Evolutionary conservation across 2,113 vertebrate genomes (phyloP), one percentile per base, ranked within the genome.

Genomic region (Platichthys stellatus): DNA sequence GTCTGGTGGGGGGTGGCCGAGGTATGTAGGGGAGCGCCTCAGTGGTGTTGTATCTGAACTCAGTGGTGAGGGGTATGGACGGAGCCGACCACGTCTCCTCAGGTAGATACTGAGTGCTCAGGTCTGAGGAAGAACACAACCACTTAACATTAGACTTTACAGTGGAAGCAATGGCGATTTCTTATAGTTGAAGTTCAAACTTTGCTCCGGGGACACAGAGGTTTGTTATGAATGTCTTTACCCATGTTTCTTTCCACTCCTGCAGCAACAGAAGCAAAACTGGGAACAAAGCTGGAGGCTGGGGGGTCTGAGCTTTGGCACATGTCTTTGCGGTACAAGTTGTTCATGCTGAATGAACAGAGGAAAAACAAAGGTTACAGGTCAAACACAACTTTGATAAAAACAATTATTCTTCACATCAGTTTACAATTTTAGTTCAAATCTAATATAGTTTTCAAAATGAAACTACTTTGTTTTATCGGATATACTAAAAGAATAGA

Each of bases 31-130:
- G 90, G 69, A 94, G 73, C 2, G 94, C 89, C 79, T 92, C 97
- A n/a, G 96, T 92, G 83, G 96, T 89, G 78, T 95, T 94, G 86
- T 98, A 98, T 89, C 93, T 95, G 81, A 99, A 95, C 83, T 95
- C 93, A 72, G 95, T 97, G 49, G 96, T 94, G 85, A 97, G 74
- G 5, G 97, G 97, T 73, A 96, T 85, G 1, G 96, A 95, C 24
- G 94, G 96, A 7, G 95, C 81, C 1, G 97, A 92, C 96, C 97
- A 98, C 17, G 95, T 91, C 76, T 97, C 96, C 75, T 96, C 96
- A 0, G 95, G 69, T 17, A 95, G 63, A 78, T 96, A 97, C 63
- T 96, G 93, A 84, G 95, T 94, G 86, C 86, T 58, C 61, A 85
- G 51, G 0, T 94, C 94, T 95, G 64, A 60, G 75, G 69, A 53